These are phyloP conservation scores for Microctenopoma stevenorrisi DNA, from an alignment of 2,797 vertebrate genomes.

Conservation along the genomic window DNA sequence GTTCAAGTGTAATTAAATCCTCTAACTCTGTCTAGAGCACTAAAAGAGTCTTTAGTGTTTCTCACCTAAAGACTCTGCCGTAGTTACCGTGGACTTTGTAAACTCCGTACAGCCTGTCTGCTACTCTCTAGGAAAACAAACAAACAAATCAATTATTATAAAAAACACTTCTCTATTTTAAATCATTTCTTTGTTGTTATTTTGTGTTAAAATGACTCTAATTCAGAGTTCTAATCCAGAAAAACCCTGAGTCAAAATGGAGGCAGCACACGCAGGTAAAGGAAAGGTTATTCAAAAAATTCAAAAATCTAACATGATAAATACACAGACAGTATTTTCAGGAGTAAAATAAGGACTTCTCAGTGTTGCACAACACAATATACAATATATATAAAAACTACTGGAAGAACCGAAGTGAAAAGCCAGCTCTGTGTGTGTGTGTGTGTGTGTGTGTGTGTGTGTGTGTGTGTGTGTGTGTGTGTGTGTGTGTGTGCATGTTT, in stretches of 20 bases:
- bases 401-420: not conserved
- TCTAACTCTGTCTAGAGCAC: not conserved
- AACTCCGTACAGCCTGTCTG: slow-evolving; percentile 96
- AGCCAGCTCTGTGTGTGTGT: not conserved
- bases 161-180: not conserved
- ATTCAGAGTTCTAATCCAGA: not conserved
- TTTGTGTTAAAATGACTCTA: not conserved
- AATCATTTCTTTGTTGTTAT: not conserved
- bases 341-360: not conserved
- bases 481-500: not conserved
- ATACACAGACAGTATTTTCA: not conserved
- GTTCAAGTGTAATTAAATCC: not conserved
- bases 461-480: slow-evolving; percentile 1
- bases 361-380: not conserved
- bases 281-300: not conserved
- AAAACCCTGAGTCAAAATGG: not conserved
- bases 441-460: no score
- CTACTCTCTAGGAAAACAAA: slow-evolving; percentile 86
- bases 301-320: not conserved
- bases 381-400: not conserved
- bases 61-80: slow-evolving; percentile 97
- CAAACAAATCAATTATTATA: slow-evolving; percentile 1
- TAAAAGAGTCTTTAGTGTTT: not conserved
- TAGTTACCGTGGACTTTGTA: slow-evolving; percentile 99
- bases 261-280: not conserved